Conservation (phyloP, 2,888 invertebrate genomes). For the Deilephila elpenor region DNA sequence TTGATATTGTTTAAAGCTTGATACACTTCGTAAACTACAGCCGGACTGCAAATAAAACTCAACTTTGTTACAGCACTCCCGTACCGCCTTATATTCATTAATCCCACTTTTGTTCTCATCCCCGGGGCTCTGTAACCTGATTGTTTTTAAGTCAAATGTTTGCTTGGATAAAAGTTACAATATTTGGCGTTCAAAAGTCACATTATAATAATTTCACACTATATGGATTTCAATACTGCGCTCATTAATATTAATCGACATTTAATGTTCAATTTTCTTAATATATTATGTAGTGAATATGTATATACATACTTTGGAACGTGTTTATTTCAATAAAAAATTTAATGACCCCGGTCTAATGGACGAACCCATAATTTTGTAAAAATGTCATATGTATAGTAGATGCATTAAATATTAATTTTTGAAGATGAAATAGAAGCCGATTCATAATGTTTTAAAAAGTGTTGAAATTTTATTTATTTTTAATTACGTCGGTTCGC, state of each 20-base stretch:
- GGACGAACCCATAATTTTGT: not conserved
- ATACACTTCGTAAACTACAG: slow-evolving; percentile 58
- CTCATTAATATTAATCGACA: too few species aligned
- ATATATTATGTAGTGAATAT: not conserved
- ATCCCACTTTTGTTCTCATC: slow-evolving; percentile 1
- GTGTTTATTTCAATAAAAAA: not conserved
- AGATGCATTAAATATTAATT: slow-evolving; percentile 10
- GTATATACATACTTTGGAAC: not conserved
- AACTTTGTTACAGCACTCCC: slow-evolving; percentile 37
- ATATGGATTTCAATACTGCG: too few species aligned
- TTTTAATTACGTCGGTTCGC: slow-evolving; percentile 4
- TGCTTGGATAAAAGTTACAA: not conserved
- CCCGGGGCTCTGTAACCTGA: not conserved
- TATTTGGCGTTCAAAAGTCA: not conserved
- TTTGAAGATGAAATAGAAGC: slow-evolving; percentile 19
- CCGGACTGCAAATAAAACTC: slow-evolving; percentile 55
- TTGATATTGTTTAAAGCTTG: slow-evolving; percentile 65
- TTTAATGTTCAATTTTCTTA: not conserved
- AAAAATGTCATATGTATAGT: slow-evolving; percentile 17
- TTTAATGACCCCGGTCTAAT: not conserved
- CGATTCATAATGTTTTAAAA: slow-evolving; percentile 5
- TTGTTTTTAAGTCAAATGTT: not conserved
- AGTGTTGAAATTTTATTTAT: not conserved
- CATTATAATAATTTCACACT: not conserved
- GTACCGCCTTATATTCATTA: slow-evolving; percentile 3